Base-by-base conservation (phyloP, 2,113 vertebrate genomes). In the Archilochus colubris region DNA sequence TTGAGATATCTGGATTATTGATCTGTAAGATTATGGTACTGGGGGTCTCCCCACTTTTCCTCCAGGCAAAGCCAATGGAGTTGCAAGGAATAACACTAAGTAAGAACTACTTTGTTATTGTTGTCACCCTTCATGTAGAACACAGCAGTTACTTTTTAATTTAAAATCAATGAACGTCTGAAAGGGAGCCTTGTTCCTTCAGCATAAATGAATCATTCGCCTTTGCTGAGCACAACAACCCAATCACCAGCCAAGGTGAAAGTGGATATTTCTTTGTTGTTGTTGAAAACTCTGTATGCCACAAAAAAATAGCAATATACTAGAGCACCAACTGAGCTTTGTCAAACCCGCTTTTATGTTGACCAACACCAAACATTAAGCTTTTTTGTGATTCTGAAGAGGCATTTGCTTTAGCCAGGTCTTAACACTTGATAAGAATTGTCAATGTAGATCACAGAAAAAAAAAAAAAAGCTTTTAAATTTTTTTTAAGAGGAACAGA, bases 81-180 rank as follows among this genome's bases (percentile, higher is more conserved):
- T 69, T 91, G 95, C 93, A 95, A 93, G 95, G 96, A 97, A 97
- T 92, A 97, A 95, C 94, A 97, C 96, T 96, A 97, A 97, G 95
- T 95, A 97, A 97, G 96, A 95, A 96, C 92, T 95, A 96, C 95
- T 96, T 94, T 94, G 96, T 97, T 97, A 97, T 95, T 97, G 97
- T 97, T 97, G 96, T 97, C 97, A 97, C 96, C 96, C 96, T 97
- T 97, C 94, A 96, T 97, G 97, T 97, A 97, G 97, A 97, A 97
- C 96, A 96, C 12, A 96, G 95, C 96, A 94, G 97, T 98, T 97
- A 97, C 87, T 97, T 97, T 98, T 98, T 97, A 98, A 98, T 98
- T 98, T 97, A 98, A 98, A 98, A 98, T 98, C 98, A 97, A 96
- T 97, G 96, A 93, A 62, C 4, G 46, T 96, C 96, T 98, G 96